Conservation (phyloP, 2,888 invertebrate species). For the Lasioglossum calceatum region DNA sequence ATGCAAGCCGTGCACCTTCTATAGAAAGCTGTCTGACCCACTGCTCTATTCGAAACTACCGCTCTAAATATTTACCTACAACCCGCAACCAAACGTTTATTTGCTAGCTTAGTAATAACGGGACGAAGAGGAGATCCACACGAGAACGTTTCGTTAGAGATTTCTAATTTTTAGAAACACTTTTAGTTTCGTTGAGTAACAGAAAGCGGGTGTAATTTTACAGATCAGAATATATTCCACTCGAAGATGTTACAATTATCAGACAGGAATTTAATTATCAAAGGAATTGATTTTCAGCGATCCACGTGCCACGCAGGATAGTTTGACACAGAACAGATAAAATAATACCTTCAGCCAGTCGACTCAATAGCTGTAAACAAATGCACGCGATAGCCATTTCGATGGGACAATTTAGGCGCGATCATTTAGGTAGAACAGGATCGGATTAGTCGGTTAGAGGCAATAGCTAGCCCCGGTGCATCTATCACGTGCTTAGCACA, state of each 20-base stretch:
- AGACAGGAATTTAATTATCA: too few species aligned
- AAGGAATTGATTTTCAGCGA: neutral
- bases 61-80: neutral
- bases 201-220: neutral
- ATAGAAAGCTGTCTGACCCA: slow-evolving; percentile 46
- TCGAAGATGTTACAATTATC: neutral
- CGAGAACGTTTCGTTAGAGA: too few species aligned
- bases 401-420: neutral
- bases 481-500: slow-evolving; percentile 6
- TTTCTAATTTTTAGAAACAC: neutral
- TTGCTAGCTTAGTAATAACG: neutral
- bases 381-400: neutral
- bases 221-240: neutral
- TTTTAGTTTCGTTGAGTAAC: neutral
- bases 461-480: slow-evolving; percentile 2
- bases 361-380: slow-evolving; percentile 5
- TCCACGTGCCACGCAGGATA: neutral
- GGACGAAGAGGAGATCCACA: neutral
- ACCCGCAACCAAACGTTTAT: neutral
- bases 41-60: slow-evolving; percentile 37
- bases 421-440: slow-evolving; percentile 10
- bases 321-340: neutral
- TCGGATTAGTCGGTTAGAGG: neutral
- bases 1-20: slow-evolving; percentile 29
- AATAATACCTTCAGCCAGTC: neutral